These are phyloP conservation scores for Drosophila ironensis DNA, from an alignment of 1,140 invertebrate genomes.

Conservation along the genomic window DNA sequence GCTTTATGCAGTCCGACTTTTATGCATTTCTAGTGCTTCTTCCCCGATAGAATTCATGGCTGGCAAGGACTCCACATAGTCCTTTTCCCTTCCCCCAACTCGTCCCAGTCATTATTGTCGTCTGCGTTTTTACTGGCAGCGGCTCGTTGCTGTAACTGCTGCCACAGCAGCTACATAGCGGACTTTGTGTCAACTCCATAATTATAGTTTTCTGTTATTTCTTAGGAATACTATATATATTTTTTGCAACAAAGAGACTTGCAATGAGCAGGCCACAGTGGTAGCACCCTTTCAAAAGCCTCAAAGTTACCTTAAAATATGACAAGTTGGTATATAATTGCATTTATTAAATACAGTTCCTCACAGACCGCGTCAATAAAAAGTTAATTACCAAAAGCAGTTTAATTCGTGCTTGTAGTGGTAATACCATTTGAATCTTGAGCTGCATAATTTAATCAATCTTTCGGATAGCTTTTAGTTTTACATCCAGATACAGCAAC, in stretches of 20 bases:
- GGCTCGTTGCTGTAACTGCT: constrained; percentile 27
- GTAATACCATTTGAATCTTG: too few relatives aligned
- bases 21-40: constrained; percentile 73
- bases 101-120: constrained; percentile 67
- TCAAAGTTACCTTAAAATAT: too few relatives aligned
- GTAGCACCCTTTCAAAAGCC: too few relatives aligned
- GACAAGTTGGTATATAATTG: too few relatives aligned
- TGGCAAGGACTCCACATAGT: constrained; percentile 48
- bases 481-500: constrained; percentile 39
- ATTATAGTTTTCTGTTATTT: constrained; percentile 62
- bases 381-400: too few relatives aligned
- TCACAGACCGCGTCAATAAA: too few relatives aligned
- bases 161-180: constrained; percentile 31
- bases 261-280: constrained; percentile 49
- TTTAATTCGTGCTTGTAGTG: too few relatives aligned
- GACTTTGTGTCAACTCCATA: constrained; percentile 77
- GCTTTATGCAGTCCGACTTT: constrained; percentile 75
- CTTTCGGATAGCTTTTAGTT: constrained; percentile 20
- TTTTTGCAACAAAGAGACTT: constrained; percentile 49
- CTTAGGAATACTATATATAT: too few relatives aligned
- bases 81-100: constrained; percentile 3
- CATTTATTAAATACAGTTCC: too few relatives aligned
- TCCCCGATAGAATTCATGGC: constrained; percentile 51
- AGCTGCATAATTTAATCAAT: not conserved
- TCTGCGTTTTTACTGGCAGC: constrained; percentile 59